Evolutionary conservation across 2,797 vertebrate species (phyloP).

Genomic region (Phataginus tetradactyla): DNA sequence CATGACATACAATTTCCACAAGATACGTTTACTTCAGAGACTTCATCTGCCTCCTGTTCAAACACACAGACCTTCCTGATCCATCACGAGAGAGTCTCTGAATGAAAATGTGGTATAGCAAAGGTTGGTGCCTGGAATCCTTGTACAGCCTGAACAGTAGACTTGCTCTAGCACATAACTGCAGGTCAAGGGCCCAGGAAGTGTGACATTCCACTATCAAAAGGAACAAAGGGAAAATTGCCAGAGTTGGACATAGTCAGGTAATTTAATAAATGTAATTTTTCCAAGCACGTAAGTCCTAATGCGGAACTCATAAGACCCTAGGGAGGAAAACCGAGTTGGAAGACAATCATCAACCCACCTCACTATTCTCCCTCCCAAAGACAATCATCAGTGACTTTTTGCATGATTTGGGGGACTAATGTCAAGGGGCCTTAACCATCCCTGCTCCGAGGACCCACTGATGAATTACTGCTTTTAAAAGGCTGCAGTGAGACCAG

Average conservation of each 20-base stretch:
- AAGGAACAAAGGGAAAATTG: no score
- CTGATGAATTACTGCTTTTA: background rate
- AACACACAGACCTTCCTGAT: background rate
- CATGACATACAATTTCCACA: background rate
- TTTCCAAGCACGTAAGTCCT: background rate
- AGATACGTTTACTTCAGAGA: background rate
- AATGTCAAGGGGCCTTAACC: background rate
- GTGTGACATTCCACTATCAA: background rate
- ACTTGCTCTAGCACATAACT: background rate
- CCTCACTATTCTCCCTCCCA: background rate
- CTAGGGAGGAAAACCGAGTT: background rate
- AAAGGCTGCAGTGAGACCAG: background rate
- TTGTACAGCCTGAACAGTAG: background rate
- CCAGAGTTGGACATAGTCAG: background rate
- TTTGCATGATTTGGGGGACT: background rate
- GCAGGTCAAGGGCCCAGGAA: background rate
- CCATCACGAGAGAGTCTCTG: background rate
- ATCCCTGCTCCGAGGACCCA: no score
- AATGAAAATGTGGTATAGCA: background rate
- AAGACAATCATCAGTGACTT: background rate
- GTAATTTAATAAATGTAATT: background rate
- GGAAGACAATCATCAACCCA: background rate
- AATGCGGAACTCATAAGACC: background rate
- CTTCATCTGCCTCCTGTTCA: accelerated
- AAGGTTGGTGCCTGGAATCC: background rate